Evolutionary conservation across 2,113 vertebrate species (phyloP).

Genomic region (Fukomys damarensis): DNA sequence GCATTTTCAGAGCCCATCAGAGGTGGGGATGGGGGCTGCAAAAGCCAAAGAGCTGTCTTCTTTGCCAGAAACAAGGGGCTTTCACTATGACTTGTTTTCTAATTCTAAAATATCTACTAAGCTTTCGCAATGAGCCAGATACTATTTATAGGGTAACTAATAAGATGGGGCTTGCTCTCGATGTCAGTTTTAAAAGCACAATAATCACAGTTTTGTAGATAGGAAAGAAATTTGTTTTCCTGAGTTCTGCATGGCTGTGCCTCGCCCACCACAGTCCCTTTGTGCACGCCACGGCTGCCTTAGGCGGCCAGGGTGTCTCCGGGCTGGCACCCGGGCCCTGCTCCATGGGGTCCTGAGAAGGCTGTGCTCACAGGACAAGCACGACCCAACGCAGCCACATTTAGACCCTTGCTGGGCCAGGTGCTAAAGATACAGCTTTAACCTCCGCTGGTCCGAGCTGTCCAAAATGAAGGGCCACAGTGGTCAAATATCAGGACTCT

Average conservation of each 20-base stretch:
- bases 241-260: not conserved
- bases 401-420: accelerated
- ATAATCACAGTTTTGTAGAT: conserved; percentile 49
- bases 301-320: not conserved
- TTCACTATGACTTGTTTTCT: conserved; percentile 53
- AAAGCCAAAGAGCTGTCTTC: conserved; percentile 12
- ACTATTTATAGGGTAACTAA: conserved; percentile 62
- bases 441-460: not conserved
- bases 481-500: not conserved
- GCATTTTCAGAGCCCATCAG: not conserved
- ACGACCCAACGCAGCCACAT: not conserved
- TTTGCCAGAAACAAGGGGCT: conserved; percentile 61
- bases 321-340: not conserved
- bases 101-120: conserved; percentile 69
- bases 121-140: conserved; percentile 42
- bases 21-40: not conserved
- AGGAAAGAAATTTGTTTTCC: conserved; percentile 7
- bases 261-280: accelerated
- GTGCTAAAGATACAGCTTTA: not conserved
- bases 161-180: conserved; percentile 26
- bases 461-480: not conserved
- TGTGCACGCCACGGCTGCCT: not conserved
- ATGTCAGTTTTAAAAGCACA: conserved; percentile 38
- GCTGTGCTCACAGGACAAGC: not conserved
- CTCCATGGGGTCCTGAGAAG: not conserved